Base-by-base conservation (phyloP, 2,888 invertebrate species). In the Eulithis prunata region DNA sequence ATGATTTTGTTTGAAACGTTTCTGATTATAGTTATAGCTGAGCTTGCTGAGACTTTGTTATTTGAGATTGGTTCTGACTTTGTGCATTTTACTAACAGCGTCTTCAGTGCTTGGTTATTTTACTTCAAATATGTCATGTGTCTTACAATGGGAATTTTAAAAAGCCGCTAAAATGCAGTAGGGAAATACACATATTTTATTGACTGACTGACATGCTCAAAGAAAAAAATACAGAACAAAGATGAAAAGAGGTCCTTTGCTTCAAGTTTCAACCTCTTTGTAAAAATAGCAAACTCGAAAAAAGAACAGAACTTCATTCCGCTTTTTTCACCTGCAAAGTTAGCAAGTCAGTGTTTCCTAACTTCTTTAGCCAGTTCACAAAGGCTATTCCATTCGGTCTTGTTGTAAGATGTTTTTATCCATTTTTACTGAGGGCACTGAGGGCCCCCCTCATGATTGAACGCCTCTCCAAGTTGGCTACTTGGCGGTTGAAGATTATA, bases 391-490 rank as follows among this genome's bases (percentile, higher is more conserved):
- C 76, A 79, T 75, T 79, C 68, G 75, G 72, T 66, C 54, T 52
- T 66, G 72, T 75, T 75, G 76, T 78, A 73, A 77, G 75, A 77
- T 77, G 78, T 75, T 81, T 79, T 80, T 77, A 76, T 80, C 79
- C 80, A 79, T 82, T 82, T 80, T 78, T 75, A 71, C 67, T 69
- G 71, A 72, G 70, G 59, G 52, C 52, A 59, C 41, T 45, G 59
- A 77, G 78, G 69, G 74, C 71, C 51, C 66, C 77, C 78, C 76
- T 78, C 78, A 80, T 79, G 82, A 83, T 77, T 76, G 79, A 83
- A 76, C 60, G 65, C 79, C 74, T 78, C 60, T 76, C 59, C 75
- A 75, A 75, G 77, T 74, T 68, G 57, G n/a, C 43, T 62, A 47
- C 47, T 72, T 69, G 70, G 71, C 71, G 70, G 75, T 68, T 71